phyloP scores from a whole-genome alignment of 2,888 invertebrate genomes.

The Netelia inedita region DNA sequence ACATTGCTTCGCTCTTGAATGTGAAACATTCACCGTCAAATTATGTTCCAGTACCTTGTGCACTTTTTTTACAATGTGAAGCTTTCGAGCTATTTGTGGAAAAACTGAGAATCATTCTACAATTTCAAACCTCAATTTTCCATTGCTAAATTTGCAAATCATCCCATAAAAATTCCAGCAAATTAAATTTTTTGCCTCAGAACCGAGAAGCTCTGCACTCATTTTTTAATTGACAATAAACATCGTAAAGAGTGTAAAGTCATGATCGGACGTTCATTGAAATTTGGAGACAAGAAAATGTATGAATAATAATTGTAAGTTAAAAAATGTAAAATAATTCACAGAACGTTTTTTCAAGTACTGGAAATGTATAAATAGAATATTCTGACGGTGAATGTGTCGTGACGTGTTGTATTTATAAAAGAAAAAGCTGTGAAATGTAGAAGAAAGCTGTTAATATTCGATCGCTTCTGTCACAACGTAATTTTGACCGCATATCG shows the following conservation, averaged over 20 bases:
- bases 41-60: not conserved
- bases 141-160: no score
- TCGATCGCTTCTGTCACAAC: not conserved
- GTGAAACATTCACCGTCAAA: not conserved
- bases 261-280: no score
- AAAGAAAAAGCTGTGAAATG: not conserved
- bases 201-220: no score
- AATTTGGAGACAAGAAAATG: no score
- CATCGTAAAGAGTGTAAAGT: no score
- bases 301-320: not conserved
- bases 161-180: no score
- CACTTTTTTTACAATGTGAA: not conserved
- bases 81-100: no score
- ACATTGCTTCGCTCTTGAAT: not conserved
- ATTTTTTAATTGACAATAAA: no score
- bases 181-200: no score
- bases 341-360: not conserved
- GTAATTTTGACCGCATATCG: slow-evolving; percentile 15
- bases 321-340: not conserved
- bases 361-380: not conserved
- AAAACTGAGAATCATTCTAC: no score
- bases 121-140: no score
- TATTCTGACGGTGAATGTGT: not conserved
- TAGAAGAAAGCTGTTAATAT: not conserved
- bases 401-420: not conserved